Conservation (phyloP, 1,140 invertebrate genomes). For the Atta texana region DNA sequence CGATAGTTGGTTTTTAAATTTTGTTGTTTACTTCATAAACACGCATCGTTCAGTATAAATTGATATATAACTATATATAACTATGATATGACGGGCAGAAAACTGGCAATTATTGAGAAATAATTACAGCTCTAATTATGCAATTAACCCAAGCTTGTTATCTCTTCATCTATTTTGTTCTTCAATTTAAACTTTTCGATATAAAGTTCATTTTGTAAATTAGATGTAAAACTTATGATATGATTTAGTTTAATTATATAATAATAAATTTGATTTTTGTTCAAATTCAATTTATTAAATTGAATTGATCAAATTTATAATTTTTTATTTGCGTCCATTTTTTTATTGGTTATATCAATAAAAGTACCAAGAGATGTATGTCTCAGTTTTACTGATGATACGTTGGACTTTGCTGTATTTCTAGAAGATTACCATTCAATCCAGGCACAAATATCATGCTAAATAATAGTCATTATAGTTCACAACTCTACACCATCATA, state of each 20-base stretch:
- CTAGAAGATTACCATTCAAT: background rate
- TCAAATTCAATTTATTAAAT: background rate
- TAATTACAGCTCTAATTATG: background rate
- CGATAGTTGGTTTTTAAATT: constrained; percentile 41
- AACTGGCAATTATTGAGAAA: background rate
- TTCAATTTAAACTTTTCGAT: background rate
- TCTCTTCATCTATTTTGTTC: background rate
- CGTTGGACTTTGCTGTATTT: background rate
- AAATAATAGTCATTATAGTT: background rate
- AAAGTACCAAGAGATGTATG: background rate
- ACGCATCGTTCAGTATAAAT: background rate
- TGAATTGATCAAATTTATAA: background rate
- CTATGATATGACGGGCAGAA: background rate
- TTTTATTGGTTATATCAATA: background rate
- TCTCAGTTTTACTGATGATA: background rate
- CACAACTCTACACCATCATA: too few species aligned
- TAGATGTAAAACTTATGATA: background rate
- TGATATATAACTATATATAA: background rate
- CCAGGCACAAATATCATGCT: background rate
- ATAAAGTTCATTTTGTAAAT: background rate
- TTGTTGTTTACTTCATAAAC: constrained; percentile 24
- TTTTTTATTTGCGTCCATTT: background rate
- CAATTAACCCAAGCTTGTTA: background rate
- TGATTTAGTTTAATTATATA: background rate
- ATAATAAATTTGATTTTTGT: background rate